Conservation (phyloP, 2,113 vertebrate species). For the Nannospalax galili region DNA sequence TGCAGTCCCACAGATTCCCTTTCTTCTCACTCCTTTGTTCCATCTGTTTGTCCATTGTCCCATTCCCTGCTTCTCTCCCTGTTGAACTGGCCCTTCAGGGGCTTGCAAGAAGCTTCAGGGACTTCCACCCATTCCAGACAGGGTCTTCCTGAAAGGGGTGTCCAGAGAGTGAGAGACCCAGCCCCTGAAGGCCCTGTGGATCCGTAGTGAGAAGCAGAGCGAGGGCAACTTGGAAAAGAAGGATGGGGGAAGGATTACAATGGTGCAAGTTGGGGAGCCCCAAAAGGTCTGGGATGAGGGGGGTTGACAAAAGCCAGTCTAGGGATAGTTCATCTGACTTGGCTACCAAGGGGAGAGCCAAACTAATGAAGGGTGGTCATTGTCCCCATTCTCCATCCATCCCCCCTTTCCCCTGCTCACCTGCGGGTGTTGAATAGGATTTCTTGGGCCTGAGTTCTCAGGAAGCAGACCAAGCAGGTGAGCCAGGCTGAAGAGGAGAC, state of each 20-base stretch:
- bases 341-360: neutral
- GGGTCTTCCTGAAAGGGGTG: neutral
- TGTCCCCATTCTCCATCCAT: neutral
- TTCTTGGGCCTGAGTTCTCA: constrained; percentile 67
- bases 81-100: neutral
- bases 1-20: neutral
- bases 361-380: neutral
- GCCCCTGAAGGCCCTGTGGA: neutral
- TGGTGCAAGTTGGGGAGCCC: neutral
- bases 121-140: neutral
- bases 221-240: neutral
- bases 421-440: constrained; percentile 64
- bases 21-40: neutral
- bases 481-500: constrained; percentile 70
- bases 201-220: neutral
- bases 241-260: neutral
- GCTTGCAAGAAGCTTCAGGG: neutral
- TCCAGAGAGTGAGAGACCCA: no score
- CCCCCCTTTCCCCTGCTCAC: neutral
- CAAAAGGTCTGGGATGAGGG: neutral
- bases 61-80: neutral
- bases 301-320: neutral
- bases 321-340: neutral
- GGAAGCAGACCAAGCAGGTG: constrained; percentile 64
- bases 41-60: neutral